Percentiles rank a stretch among this genome's conserved stretches.
Evolutionary conservation across 2,888 invertebrate species (phyloP).

Genomic region (Oligia latruncula): DNA sequence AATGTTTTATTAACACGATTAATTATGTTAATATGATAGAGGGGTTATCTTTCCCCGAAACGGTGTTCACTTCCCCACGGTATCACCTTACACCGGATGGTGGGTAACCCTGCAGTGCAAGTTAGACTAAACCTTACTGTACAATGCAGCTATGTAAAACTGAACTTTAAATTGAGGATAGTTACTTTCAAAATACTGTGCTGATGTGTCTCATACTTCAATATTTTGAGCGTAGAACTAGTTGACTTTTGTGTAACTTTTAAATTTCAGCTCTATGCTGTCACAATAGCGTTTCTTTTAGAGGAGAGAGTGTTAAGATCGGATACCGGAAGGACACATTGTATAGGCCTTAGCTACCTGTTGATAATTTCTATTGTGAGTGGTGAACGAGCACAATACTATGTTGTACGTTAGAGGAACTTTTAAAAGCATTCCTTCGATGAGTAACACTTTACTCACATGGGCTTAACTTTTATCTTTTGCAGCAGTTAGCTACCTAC

Average conservation of each 20-base stretch:
- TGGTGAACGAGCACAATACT: slow-evolving; percentile 81
- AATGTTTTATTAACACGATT: slow-evolving; percentile 54
- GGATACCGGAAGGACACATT: slow-evolving; percentile 88
- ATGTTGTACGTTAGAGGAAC: slow-evolving; percentile 73
- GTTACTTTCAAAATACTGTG: slow-evolving; percentile 64
- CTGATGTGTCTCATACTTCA: slow-evolving; percentile 55
- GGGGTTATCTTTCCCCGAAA: slow-evolving; percentile 75
- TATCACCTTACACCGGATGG: slow-evolving; percentile 87
- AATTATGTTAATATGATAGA: slow-evolving; percentile 69
- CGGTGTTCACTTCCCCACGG: slow-evolving; percentile 85
- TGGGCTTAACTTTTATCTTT: slow-evolving; percentile 65
- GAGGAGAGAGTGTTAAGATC: slow-evolving; percentile 56
- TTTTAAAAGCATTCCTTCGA: slow-evolving; percentile 84
- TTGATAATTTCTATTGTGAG: slow-evolving; percentile 87
- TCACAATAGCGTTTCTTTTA: slow-evolving; percentile 66
- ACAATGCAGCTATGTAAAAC: slow-evolving; percentile 48
- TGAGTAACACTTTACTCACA: slow-evolving; percentile 73
- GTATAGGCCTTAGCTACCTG: slow-evolving; percentile 87
- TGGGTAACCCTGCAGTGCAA: slow-evolving; percentile 81
- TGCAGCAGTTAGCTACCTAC: slow-evolving; percentile 57
- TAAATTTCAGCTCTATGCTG: slow-evolving; percentile 62
- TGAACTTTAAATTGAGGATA: slow-evolving; percentile 55
- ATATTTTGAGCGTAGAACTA: slow-evolving; percentile 64
- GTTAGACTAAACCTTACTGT: slow-evolving; percentile 67
- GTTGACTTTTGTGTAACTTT: slow-evolving; percentile 45